Percentiles rank a stretch among this genome's conserved stretches.
phyloP scores from a whole-genome alignment of 2,888 invertebrate species.

The Epistrophe grossulariae region DNA sequence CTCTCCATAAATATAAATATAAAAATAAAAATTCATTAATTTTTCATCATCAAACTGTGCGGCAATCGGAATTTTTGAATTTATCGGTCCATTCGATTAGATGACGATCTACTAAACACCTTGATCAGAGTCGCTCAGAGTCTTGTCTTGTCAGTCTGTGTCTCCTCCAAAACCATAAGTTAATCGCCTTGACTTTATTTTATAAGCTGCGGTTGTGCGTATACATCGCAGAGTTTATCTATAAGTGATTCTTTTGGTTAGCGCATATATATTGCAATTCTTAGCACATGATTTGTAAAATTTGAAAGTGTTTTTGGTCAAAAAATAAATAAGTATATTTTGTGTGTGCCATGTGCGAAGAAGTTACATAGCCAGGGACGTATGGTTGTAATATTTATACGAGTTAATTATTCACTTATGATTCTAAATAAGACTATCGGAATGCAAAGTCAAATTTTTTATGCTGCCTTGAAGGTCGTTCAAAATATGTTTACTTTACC shows the following conservation, averaged over 20 bases:
- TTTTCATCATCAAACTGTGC: conserved; percentile 28
- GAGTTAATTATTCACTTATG: not conserved
- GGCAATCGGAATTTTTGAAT: conserved; percentile 42
- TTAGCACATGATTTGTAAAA: conserved; percentile 63
- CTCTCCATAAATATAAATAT: conserved; percentile 11
- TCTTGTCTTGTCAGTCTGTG: conserved; percentile 16
- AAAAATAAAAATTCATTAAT: conserved; percentile 32
- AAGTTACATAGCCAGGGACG: not conserved
- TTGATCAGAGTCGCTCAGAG: conserved; percentile 32
- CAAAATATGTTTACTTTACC: too few species aligned
- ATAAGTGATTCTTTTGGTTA: conserved; percentile 34
- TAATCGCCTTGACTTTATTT: conserved; percentile 66
- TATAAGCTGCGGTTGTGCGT: conserved; percentile 20
- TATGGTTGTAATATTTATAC: not conserved
- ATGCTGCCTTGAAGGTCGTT: too few species aligned
- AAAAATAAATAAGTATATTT: not conserved
- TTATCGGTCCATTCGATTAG: conserved; percentile 48
- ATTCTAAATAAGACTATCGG: too few species aligned
- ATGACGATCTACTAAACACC: conserved; percentile 37
- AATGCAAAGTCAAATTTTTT: too few species aligned
- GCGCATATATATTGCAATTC: conserved; percentile 45
- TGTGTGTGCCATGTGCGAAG: conserved; percentile 7
- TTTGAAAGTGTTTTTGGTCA: conserved; percentile 63
- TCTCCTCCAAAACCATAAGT: conserved; percentile 46
- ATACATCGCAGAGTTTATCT: conserved; percentile 35